Evolutionary conservation across 2,113 vertebrate genomes (phyloP).

Genomic region (Pituophis catenifer): DNA sequence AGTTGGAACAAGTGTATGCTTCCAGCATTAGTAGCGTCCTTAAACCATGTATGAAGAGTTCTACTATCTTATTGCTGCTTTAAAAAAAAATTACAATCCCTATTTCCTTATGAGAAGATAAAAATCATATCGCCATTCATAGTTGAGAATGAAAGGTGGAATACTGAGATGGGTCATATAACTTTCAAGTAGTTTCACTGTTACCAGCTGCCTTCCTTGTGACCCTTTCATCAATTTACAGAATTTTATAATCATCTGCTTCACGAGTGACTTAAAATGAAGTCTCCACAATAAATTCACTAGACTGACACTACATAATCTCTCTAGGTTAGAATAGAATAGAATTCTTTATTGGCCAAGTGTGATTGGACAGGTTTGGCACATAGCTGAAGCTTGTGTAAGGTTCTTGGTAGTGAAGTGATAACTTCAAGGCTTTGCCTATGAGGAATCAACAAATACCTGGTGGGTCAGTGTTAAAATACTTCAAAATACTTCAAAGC

Average conservation of each 20-base stretch:
- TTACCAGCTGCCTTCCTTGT: slow-evolving; percentile 37
- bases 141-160: not conserved
- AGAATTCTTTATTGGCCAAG: too few relatives aligned
- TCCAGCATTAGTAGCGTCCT: not conserved
- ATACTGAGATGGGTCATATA: not conserved
- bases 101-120: not conserved
- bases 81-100: not conserved
- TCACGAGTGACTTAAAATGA: slow-evolving; percentile 29
- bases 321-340: not conserved
- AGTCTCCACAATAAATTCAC: not conserved
- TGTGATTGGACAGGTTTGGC: not conserved
- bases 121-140: not conserved
- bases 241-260: slow-evolving; percentile 32
- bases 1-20: not conserved
- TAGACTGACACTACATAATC: slow-evolving; percentile 20
- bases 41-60: not conserved
- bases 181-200: slow-evolving; percentile 15
- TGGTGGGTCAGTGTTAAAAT: not conserved
- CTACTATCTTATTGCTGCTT: not conserved
- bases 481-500: slow-evolving; percentile 35
- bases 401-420: slow-evolving; percentile 33
- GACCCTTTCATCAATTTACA: slow-evolving; percentile 38
- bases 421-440: slow-evolving; percentile 24
- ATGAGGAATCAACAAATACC: slow-evolving; percentile 17
- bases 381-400: slow-evolving; percentile 26